Evolutionary conservation across 2,888 invertebrate genomes (phyloP), one percentile per base, ranked within the genome.

Genomic region (Idaea aversata): DNA sequence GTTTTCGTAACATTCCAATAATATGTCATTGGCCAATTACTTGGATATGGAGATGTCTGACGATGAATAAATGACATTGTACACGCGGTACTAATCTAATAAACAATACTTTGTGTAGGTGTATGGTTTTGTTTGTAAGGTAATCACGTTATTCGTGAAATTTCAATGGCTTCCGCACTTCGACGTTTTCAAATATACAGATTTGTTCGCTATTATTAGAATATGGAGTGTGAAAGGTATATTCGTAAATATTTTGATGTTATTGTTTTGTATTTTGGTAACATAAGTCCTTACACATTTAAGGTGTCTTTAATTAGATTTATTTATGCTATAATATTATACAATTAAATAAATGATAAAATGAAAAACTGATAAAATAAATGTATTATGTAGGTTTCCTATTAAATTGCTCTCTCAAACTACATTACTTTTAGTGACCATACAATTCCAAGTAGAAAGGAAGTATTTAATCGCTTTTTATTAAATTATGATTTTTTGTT

Each of bases 81-180:
- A 47, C 47, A 47, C 47, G 47, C 13, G 47, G 47, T 61, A 65
- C 71, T 83, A 84, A 84, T 84, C 79, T 78, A 81, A 85, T 83
- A 83, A 83, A 72, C 75, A 76, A 75, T 77, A 75, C 78, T 78
- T 74, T 75, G 73, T 72, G 63, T 68, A 65, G 69, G 63, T 68
- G 70, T 70, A 69, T 70, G 72, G 73, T 76, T 78, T 76, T 74
- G 69, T 47, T 47, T 47, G 47, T 47, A 10, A 47, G 47, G 47
- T 87, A 81, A 86, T 86, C 81, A 83, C 77, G 78, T 85, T 85
- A 84, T 85, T 82, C 74, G 80, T 73, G 67, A 82, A 84, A 79
- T 79, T 82, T 79, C 76, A 82, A 83, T 73, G 87, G 87, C 83
- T 87, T 88, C 86, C 66, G 71, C 71, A 74, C 74, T 75, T 72